Percentiles rank a stretch among this genome's conserved stretches.
These are phyloP conservation scores for Buteo buteo DNA, from an alignment of 2,113 vertebrate genomes.

Conservation along the genomic window DNA sequence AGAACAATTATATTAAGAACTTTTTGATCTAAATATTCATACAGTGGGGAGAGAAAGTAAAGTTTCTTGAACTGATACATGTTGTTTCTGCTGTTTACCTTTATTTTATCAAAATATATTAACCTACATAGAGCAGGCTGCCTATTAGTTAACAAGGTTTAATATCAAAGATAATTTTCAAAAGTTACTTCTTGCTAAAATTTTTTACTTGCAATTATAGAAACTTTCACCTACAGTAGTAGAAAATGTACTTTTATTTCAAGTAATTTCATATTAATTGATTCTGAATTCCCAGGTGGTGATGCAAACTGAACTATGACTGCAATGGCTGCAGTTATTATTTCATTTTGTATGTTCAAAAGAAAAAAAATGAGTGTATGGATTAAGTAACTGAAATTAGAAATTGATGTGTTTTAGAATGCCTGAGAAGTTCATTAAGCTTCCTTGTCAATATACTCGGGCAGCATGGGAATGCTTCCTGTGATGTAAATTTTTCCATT, in stretches of 20 bases:
- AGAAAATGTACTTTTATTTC: background rate
- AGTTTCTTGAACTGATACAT: fast-evolving
- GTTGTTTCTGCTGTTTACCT: background rate
- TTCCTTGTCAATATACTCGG: background rate
- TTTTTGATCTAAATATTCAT: background rate
- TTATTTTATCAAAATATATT: background rate
- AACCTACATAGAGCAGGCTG: background rate
- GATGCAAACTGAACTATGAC: background rate
- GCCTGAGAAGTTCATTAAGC: background rate
- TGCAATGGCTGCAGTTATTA: background rate
- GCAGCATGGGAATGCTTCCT: background rate
- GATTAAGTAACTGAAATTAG: background rate
- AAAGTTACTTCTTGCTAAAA: background rate
- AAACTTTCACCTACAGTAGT: background rate
- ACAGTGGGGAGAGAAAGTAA: background rate
- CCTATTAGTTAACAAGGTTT: background rate
- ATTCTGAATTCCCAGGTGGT: background rate
- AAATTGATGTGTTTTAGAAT: background rate
- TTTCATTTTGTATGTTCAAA: background rate
- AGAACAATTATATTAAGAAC: background rate
- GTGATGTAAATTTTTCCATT: background rate
- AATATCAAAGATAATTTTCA: background rate
- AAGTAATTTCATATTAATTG: background rate
- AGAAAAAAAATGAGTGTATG: background rate
- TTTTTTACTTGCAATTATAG: background rate